Evolutionary conservation across 2,888 invertebrate species (phyloP).

Genomic region (Drosophila austrosaltans): DNA sequence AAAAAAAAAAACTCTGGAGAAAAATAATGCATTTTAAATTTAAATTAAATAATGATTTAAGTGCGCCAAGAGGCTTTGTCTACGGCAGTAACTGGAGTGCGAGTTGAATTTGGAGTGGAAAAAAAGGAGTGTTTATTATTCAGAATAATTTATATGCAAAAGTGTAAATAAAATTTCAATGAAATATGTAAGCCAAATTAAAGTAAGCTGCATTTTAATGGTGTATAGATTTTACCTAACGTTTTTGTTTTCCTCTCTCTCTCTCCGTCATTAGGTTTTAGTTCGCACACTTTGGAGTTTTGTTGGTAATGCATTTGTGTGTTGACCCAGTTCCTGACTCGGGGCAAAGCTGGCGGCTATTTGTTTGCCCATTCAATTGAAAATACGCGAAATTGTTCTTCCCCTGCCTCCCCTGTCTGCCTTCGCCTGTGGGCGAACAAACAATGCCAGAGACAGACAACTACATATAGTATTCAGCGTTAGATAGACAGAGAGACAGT

Average conservation of each 20-base stretch:
- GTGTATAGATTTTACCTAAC: not conserved
- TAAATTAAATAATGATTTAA: conserved; percentile 77
- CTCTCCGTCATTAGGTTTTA: conserved; percentile 2
- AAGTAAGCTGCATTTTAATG: not conserved
- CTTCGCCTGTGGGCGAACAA: not conserved
- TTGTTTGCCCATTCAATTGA: conserved; percentile 25
- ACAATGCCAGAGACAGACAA: conserved; percentile 9
- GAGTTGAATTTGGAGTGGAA: not conserved
- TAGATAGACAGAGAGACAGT: conserved; percentile 44
- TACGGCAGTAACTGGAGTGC: conserved; percentile 26
- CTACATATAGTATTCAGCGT: conserved; percentile 1
- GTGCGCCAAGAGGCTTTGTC: conserved; percentile 67
- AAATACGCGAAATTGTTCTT: conserved; percentile 4
- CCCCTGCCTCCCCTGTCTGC: not conserved
- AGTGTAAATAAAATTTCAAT: not conserved
- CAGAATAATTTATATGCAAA: not conserved
- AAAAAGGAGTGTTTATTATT: not conserved
- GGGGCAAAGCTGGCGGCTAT: conserved; percentile 22
- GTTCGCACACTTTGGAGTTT: not conserved
- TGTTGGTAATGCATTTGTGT: conserved; percentile 4
- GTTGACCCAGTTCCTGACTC: conserved; percentile 17
- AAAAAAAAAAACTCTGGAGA: conserved; percentile 19
- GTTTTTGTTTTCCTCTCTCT: not conserved
- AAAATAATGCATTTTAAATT: conserved; percentile 69
- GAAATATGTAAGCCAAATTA: not conserved